phyloP scores from a whole-genome alignment of 1,140 invertebrate species.

The Drosophila nigromelanica region DNA sequence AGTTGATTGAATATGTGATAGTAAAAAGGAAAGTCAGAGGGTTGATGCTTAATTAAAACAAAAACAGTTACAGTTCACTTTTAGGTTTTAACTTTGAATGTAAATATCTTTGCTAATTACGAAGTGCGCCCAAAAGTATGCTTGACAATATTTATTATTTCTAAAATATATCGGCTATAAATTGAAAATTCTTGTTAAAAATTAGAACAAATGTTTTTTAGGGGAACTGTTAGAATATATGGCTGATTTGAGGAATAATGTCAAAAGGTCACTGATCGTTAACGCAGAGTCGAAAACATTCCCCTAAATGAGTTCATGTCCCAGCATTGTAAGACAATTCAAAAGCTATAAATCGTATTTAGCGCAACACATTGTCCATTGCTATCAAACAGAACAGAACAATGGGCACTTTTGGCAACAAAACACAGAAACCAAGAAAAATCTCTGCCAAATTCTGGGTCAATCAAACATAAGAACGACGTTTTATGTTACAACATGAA shows the following conservation, averaged over 20 bases:
- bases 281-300: slow-evolving; percentile 13
- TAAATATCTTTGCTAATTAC: no score
- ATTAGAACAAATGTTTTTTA: no score
- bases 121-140: no score
- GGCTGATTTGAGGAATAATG: no score
- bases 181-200: no score
- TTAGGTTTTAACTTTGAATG: no score
- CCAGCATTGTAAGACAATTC: slow-evolving; percentile 42
- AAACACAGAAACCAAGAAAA: neutral
- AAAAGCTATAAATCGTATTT: slow-evolving; percentile 63
- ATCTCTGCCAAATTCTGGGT: slow-evolving; percentile 45
- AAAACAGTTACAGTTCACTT: no score
- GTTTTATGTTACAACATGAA: slow-evolving; percentile 47
- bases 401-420: slow-evolving; percentile 29
- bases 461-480: slow-evolving; percentile 40
- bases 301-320: slow-evolving; percentile 57
- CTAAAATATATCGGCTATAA: no score
- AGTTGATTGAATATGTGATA: neutral
- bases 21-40: slow-evolving; percentile 30
- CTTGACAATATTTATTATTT: no score
- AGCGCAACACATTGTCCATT: slow-evolving; percentile 44
- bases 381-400: slow-evolving; percentile 31
- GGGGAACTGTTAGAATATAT: neutral
- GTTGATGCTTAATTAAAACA: no score
- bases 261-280: slow-evolving; percentile 55